Percentiles rank a stretch among this genome's conserved stretches.
Conservation (phyloP, 1,140 invertebrate species). For the Procambarus virginalis region DNA sequence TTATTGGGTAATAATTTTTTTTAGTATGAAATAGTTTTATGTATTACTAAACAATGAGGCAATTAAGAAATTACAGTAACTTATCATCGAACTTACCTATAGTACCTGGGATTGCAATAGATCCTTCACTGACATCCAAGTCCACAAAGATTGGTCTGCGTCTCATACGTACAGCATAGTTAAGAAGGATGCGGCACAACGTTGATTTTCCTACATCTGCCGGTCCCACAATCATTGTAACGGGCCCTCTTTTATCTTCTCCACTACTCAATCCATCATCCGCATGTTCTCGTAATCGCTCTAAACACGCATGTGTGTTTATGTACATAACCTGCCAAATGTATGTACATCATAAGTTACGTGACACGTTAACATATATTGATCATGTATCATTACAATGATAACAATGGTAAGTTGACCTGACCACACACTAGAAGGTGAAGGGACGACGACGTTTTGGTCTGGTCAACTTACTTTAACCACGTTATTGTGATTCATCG, state of each 20-base stretch:
- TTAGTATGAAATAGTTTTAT: no score
- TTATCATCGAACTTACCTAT: conserved; percentile 78
- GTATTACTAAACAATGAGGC: no score
- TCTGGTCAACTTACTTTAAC: no score
- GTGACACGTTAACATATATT: no score
- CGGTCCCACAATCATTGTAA: conserved; percentile 94
- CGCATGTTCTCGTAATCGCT: conserved; percentile 75
- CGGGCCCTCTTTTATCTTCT: conserved; percentile 80
- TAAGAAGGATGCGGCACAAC: conserved; percentile 90
- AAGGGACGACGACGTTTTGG: no score
- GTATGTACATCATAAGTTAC: neutral
- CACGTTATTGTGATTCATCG: no score
- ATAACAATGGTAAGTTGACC: no score
- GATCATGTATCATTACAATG: no score
- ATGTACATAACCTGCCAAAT: conserved; percentile 81
- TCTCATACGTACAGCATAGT: conserved; percentile 89
- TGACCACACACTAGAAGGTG: no score
- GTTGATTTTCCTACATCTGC: conserved; percentile 97
- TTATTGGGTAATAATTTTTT: no score
- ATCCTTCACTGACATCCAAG: conserved; percentile 96
- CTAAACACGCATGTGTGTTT: conserved; percentile 90
- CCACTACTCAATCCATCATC: conserved; percentile 78
- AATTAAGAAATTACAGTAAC: neutral
- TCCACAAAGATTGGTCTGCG: conserved; percentile 90
- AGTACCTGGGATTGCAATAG: conserved; percentile 94